Base-by-base conservation (phyloP, 2,888 invertebrate genomes). In the Megastigmus dorsalis region DNA sequence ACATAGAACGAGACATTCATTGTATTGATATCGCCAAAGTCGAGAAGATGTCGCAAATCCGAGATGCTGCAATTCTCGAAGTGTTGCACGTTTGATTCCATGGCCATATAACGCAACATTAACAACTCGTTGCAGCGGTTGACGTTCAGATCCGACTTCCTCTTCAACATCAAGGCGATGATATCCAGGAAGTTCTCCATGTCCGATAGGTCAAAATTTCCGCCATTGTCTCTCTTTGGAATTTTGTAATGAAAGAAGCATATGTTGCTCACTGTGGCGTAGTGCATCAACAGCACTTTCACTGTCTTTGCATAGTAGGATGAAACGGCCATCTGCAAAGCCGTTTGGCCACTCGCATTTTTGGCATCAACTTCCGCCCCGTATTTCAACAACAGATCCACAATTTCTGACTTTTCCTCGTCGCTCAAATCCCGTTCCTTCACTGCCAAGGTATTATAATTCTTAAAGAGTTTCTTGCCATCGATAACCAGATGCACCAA, bases 271-370 rank as follows among this genome's bases (percentile, higher is more conserved):
- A 73, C 59, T n/a, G 0, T 23, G n/a, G 76, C 76, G 23, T 23
- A 15, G 18, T 73, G 54, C 7, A 55, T 33, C n/a, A 76, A 18
- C 6, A 76, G 41, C 0, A n/a, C 6, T 15, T 26, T 54, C 1
- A 69, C 68, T 0, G 76, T 73, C 5, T 28, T 36, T 0, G 33
- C 33, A n/a, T 57, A 50, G 9, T 55, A 63, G 1, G 20, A 30
- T 7, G 68, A 38, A 4, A 84, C 74, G 5, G 84, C 94, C 87
- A 95, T 92, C 86, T 96, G 95, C 15, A 96, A 89, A 15, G 93
- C 92, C 33, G 93, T 95, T 86, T 94, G 93, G 0, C 95, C 95
- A 89, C 96, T 95, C 63, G 90, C 89, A 86, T 97, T 97, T 86
- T 91, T 90, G 18, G 92, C 82, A 74, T 89, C 86, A 2, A 91